A percentile compares a stretch with the other conserved stretches of the same genome.
These are phyloP conservation scores for Emydoidea blandingii DNA, from an alignment of 2,797 vertebrate genomes.

Conservation along the genomic window DNA sequence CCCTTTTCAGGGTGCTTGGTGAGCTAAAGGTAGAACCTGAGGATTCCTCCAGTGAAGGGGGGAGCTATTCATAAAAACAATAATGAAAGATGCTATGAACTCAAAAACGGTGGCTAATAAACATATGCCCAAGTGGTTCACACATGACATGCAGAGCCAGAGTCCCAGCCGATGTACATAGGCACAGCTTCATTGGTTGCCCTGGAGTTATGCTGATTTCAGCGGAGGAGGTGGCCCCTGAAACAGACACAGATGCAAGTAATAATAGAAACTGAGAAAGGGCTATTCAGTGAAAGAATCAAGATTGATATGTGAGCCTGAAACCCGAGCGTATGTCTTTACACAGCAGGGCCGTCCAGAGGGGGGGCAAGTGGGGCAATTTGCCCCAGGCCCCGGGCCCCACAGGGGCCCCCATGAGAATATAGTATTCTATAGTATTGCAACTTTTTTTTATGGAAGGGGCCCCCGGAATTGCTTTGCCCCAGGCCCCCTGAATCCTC, in stretches of 20 bases:
- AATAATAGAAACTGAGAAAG: background rate
- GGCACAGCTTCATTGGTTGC: background rate
- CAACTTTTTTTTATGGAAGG: no score
- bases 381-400: no score
- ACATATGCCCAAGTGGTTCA: background rate
- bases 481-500: no score
- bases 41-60: background rate
- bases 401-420: no score
- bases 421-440: no score
- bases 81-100: background rate
- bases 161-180: background rate
- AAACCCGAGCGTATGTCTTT: background rate
- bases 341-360: no score
- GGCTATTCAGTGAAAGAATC: background rate
- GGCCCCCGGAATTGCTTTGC: no score
- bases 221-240: background rate
- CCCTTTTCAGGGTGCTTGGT: background rate
- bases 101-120: background rate
- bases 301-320: background rate
- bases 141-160: background rate
- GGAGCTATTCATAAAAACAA: background rate
- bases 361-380: no score
- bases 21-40: background rate
- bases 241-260: background rate
- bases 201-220: background rate